Conservation (phyloP, 2,113 vertebrate species). For the Oncorhynchus gorbuscha region DNA sequence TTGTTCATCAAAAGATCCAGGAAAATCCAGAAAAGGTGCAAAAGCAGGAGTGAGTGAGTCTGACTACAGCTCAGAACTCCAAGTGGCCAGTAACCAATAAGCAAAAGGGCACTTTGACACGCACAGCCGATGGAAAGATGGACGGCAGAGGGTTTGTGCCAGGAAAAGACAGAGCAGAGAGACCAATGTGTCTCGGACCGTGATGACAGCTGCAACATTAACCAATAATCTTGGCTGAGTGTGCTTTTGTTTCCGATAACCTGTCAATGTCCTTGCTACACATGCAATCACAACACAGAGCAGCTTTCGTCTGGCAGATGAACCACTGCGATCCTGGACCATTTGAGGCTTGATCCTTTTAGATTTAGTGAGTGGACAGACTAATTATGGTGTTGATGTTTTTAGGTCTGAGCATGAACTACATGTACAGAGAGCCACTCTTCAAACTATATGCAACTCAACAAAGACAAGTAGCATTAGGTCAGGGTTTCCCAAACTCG, state of each 20-base stretch:
- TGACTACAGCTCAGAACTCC: not conserved
- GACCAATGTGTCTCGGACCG: conserved; percentile 33
- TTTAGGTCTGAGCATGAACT: conserved; percentile 49
- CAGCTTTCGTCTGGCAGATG: conserved; percentile 17
- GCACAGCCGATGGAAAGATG: conserved; percentile 35
- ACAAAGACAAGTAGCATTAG: conserved; percentile 37
- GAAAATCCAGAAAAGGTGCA: conserved; percentile 80
- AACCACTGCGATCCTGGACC: conserved; percentile 33
- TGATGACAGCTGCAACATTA: conserved; percentile 20
- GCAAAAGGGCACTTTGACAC: conserved; percentile 6
- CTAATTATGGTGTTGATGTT: conserved; percentile 24
- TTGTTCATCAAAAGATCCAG: conserved; percentile 91
- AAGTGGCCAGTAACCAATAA: conserved; percentile 35
- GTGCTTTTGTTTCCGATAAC: conserved; percentile 24
- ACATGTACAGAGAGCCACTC: conserved; percentile 31
- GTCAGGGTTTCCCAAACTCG: no score
- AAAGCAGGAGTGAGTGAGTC: conserved; percentile 71
- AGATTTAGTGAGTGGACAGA: conserved; percentile 22
- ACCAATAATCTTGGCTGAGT: conserved; percentile 24
- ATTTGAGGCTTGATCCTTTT: conserved; percentile 33
- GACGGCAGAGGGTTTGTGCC: conserved; percentile 1
- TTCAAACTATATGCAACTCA: conserved; percentile 62
- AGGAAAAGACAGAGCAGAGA: conserved; percentile 1
- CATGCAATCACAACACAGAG: conserved; percentile 13
- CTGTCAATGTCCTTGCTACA: conserved; percentile 35